These are phyloP conservation scores for Hydropsyche betteni DNA, from an alignment of 2,888 invertebrate species.

Conservation along the genomic window DNA sequence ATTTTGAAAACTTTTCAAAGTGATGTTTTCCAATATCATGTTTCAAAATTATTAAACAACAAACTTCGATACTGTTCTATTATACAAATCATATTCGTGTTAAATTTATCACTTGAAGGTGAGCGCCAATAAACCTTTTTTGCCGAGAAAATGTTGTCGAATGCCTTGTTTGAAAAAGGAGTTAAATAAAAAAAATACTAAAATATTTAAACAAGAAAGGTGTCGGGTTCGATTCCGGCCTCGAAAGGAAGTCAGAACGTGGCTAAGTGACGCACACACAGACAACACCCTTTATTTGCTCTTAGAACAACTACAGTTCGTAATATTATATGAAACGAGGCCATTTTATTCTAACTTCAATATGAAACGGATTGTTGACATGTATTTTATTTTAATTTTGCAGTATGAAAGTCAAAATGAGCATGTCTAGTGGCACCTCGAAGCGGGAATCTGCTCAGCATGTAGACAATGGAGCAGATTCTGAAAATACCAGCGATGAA, in stretches of 20 bases:
- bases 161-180: too few species aligned
- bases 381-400: neutral
- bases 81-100: too few species aligned
- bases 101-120: too few species aligned
- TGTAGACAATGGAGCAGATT: constrained; percentile 24
- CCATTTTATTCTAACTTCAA: too few species aligned
- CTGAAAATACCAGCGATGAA: constrained; percentile 30
- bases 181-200: neutral
- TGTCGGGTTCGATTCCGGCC: constrained; percentile 36
- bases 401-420: constrained; percentile 51
- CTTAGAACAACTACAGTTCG: neutral
- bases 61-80: too few species aligned
- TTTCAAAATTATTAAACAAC: too few species aligned
- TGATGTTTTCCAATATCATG: too few species aligned
- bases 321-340: too few species aligned
- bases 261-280: constrained; percentile 12
- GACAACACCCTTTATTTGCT: constrained; percentile 33
- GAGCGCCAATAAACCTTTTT: too few species aligned
- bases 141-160: too few species aligned
- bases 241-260: constrained; percentile 16
- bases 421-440: constrained; percentile 13
- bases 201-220: constrained; percentile 22
- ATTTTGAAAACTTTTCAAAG: too few species aligned
- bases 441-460: neutral
- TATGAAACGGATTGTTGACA: neutral